phyloP scores from a whole-genome alignment of 2,113 vertebrate species.

The Muscicapa adusta region DNA sequence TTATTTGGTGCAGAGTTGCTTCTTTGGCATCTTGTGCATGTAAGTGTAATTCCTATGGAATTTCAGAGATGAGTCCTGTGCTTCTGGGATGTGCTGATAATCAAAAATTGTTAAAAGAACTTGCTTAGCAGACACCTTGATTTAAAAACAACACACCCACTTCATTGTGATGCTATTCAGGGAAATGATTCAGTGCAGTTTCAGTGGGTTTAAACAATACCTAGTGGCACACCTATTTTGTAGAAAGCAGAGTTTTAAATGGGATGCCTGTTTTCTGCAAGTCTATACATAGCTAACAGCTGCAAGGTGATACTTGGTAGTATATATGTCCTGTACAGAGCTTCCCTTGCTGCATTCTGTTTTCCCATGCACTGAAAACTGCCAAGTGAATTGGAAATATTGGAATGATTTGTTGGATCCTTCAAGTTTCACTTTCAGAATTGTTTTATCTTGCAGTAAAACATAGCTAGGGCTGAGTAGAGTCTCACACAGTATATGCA shows the following conservation, averaged over 20 bases:
- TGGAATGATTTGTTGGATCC: background rate
- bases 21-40: background rate
- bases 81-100: background rate
- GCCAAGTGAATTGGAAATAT: background rate
- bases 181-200: conserved; percentile 64
- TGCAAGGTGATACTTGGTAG: background rate
- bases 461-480: background rate
- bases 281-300: conserved; percentile 10
- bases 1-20: background rate
- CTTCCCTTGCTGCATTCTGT: background rate
- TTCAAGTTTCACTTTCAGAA: background rate
- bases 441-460: background rate
- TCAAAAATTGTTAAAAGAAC: background rate
- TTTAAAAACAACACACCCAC: conserved; percentile 43
- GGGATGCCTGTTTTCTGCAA: conserved; percentile 29
- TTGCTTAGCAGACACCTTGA: conserved; percentile 47
- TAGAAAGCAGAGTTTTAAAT: conserved; percentile 49
- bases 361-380: background rate
- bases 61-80: background rate
- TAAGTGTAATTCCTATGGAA: background rate
- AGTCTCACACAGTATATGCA: background rate
- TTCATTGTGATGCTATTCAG: conserved; percentile 56
- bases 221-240: conserved; percentile 57
- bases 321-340: background rate
- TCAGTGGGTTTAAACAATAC: conserved; percentile 62